phyloP scores from a whole-genome alignment of 2,888 invertebrate genomes.

The Antitype chi region DNA sequence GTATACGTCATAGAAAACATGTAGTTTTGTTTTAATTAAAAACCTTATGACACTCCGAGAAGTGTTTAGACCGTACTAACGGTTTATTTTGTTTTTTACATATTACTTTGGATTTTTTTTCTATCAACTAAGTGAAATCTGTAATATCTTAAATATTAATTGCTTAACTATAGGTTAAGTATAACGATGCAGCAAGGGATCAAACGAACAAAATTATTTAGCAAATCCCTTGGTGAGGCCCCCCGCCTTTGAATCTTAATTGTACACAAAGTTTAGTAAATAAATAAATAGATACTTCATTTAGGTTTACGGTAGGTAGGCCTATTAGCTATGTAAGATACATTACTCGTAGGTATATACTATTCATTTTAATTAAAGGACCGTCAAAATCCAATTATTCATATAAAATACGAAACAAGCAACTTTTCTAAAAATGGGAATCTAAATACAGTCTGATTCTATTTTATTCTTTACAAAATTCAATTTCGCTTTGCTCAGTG shows the following conservation, averaged over 20 bases:
- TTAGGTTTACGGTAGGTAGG: neutral
- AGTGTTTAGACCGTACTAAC: no score
- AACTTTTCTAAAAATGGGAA: constrained; percentile 22
- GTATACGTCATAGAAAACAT: no score
- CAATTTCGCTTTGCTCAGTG: constrained; percentile 21
- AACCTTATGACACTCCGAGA: no score
- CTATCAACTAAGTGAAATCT: no score
- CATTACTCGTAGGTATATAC: neutral
- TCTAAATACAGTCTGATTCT: constrained; percentile 18
- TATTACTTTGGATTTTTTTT: no score
- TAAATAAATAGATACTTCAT: neutral
- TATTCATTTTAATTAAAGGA: neutral
- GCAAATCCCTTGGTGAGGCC: neutral
- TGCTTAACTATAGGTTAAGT: no score
- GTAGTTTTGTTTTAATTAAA: no score
- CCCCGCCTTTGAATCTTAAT: neutral
- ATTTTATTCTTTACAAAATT: constrained; percentile 24
- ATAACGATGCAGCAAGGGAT: no score
- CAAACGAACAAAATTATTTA: no score
- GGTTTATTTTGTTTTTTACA: no score
- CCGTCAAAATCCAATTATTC: constrained; percentile 10
- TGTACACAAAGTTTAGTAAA: no score
- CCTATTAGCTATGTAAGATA: neutral
- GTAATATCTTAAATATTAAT: no score
- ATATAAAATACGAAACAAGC: constrained; percentile 10